Evolutionary conservation across 1,140 invertebrate genomes (phyloP).

Genomic region (Aphaenogaster floridana): DNA sequence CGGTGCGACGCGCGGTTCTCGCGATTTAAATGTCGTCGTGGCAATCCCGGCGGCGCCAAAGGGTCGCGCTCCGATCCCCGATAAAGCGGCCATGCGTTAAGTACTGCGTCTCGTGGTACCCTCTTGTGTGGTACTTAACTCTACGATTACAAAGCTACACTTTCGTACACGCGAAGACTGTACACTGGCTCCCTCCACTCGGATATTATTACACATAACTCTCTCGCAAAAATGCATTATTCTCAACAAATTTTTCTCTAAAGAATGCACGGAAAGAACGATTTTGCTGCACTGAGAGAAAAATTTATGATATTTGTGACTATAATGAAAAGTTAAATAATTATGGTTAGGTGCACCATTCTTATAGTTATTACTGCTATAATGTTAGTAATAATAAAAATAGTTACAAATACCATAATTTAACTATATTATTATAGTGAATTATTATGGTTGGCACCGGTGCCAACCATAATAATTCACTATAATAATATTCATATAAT

Average conservation of each 20-base stretch:
- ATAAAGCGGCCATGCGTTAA: slow-evolving; percentile 18
- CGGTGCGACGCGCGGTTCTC: neutral
- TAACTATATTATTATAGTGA: too few relatives aligned
- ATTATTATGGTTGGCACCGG: too few relatives aligned
- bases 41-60: slow-evolving; percentile 12
- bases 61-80: slow-evolving; percentile 15
- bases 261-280: neutral
- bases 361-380: too few relatives aligned
- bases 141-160: neutral
- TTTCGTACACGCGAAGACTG: neutral
- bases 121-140: neutral
- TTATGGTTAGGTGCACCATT: too few relatives aligned
- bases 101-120: neutral
- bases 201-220: neutral
- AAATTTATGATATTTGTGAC: too few relatives aligned
- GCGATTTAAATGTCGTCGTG: slow-evolving; percentile 50
- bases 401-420: too few relatives aligned
- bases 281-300: too few relatives aligned
- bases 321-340: too few relatives aligned
- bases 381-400: too few relatives aligned
- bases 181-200: too few relatives aligned
- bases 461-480: too few relatives aligned
- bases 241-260: neutral
- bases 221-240: neutral
- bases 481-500: too few relatives aligned